A percentile compares a stretch with the other conserved stretches of the same genome.
phyloP scores from a whole-genome alignment of 2,888 invertebrate genomes.

The Sceliomorpha sp. region DNA sequence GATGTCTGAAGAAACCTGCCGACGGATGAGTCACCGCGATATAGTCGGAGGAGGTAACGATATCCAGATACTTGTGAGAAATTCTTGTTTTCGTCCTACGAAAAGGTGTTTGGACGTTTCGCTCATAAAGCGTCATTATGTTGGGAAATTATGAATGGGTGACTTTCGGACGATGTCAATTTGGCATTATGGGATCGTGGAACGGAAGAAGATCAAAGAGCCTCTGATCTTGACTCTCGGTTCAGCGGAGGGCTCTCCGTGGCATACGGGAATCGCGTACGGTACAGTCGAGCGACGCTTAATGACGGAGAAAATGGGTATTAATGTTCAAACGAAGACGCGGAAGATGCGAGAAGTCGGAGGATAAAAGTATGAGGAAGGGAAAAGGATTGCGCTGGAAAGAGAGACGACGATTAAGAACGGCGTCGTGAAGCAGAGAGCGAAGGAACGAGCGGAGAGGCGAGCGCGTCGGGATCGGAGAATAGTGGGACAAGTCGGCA shows the following conservation, averaged over 20 bases:
- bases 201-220: too few relatives aligned
- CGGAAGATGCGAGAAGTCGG: constrained; percentile 13
- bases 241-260: too few relatives aligned
- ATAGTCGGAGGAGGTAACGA: too few relatives aligned
- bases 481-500: constrained; percentile 56
- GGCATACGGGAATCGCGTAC: too few relatives aligned
- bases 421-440: constrained; percentile 62
- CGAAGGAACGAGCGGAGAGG: constrained; percentile 41
- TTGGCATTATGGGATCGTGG: too few relatives aligned
- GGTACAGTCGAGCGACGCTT: constrained; percentile 3
- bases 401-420: constrained; percentile 58
- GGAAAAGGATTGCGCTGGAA: constrained; percentile 52
- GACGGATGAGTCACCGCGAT: constrained; percentile 47
- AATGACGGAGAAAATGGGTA: constrained; percentile 15
- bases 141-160: too few relatives aligned
- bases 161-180: too few relatives aligned
- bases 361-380: constrained; percentile 22
- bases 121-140: too few relatives aligned
- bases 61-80: too few relatives aligned
- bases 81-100: too few relatives aligned
- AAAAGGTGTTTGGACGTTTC: too few relatives aligned
- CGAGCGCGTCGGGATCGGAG: constrained; percentile 54
- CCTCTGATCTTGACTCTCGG: too few relatives aligned
- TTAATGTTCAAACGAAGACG: constrained; percentile 23
- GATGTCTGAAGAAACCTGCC: constrained; percentile 36